Evolutionary conservation across 2,888 invertebrate species (phyloP).

Genomic region (Laothoe populi): DNA sequence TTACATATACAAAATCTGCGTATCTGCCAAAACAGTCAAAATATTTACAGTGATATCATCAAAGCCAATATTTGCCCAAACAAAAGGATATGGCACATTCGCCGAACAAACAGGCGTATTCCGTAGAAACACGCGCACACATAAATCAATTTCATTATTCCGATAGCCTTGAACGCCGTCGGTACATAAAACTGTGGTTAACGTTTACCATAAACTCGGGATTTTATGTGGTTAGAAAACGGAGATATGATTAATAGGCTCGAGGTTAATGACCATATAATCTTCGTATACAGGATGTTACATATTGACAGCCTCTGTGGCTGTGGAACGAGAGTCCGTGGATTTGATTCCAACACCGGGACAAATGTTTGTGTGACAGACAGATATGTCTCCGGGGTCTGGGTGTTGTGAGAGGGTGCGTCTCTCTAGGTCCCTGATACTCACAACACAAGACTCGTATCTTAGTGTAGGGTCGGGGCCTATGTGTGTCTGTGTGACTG

Average conservation of each 20-base stretch:
- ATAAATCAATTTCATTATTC: constrained; percentile 13
- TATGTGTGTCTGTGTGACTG: too few species aligned
- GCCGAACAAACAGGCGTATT: neutral
- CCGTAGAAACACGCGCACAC: neutral
- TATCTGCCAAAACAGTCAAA: too few species aligned
- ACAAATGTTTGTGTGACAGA: too few species aligned
- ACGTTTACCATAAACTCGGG: neutral
- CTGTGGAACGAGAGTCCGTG: too few species aligned
- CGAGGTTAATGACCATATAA: neutral
- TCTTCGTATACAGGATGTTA: neutral
- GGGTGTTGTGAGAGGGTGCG: too few species aligned
- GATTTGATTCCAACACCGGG: too few species aligned
- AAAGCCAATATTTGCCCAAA: neutral
- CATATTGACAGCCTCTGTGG: too few species aligned
- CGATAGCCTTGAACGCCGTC: constrained; percentile 6
- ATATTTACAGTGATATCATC: neutral
- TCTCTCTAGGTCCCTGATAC: too few species aligned
- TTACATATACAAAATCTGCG: neutral
- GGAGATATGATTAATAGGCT: neutral
- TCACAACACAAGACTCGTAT: too few species aligned
- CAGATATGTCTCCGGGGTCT: too few species aligned
- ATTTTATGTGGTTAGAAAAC: neutral
- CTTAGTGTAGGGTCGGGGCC: too few species aligned
- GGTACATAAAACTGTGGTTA: constrained; percentile 7
- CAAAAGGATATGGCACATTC: neutral